Evolutionary conservation across 1,140 invertebrate genomes (phyloP).

Genomic region (Drosophila novamexicana): DNA sequence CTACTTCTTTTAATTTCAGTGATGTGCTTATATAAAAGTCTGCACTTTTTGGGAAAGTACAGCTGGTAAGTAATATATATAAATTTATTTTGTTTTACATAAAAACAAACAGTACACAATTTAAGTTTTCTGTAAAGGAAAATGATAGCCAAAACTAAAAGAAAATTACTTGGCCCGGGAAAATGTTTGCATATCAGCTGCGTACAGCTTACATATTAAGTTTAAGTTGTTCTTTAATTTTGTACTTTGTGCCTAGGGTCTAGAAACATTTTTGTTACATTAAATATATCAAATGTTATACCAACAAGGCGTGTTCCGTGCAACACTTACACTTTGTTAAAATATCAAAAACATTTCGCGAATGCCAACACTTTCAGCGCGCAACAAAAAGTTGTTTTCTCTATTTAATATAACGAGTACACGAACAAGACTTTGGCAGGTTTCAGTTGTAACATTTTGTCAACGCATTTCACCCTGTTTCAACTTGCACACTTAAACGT

Average conservation of each 20-base stretch:
- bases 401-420: slow-evolving; percentile 18
- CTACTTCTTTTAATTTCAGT: too few relatives aligned
- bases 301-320: not conserved
- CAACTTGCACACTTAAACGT: not conserved
- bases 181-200: too few relatives aligned
- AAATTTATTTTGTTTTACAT: too few relatives aligned
- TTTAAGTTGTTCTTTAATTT: not conserved
- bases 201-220: not conserved
- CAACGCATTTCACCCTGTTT: not conserved
- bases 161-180: too few relatives aligned
- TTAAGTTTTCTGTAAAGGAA: too few relatives aligned
- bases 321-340: not conserved
- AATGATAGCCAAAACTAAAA: too few relatives aligned
- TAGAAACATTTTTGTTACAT: not conserved
- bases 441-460: slow-evolving; percentile 25
- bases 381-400: slow-evolving; percentile 17
- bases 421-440: slow-evolving; percentile 14
- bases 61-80: too few relatives aligned
- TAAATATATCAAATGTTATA: not conserved
- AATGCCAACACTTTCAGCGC: not conserved
- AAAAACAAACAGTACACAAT: too few relatives aligned
- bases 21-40: too few relatives aligned
- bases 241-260: not conserved
- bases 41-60: too few relatives aligned
- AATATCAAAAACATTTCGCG: slow-evolving; percentile 3